Conservation (phyloP, 2,888 invertebrate species). For the Agelastica alni region DNA sequence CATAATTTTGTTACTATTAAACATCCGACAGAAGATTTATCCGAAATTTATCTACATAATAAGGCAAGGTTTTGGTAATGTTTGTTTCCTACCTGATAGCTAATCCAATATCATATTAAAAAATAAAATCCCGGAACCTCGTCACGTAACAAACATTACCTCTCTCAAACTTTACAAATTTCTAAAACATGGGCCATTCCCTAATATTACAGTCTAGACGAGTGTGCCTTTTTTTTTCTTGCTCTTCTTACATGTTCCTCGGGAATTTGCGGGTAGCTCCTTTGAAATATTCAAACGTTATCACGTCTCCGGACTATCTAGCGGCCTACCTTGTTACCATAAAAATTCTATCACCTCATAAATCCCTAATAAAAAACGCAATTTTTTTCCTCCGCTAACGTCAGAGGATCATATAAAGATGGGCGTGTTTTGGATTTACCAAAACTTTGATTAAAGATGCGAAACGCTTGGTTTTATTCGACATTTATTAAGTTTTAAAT, state of each 20-base stretch:
- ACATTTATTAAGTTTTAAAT: too few species aligned
- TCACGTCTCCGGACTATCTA: slow-evolving; percentile 26
- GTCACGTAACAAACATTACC: slow-evolving; percentile 22
- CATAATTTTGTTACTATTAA: too few species aligned
- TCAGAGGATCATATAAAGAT: slow-evolving; percentile 11
- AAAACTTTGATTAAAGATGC: slow-evolving; percentile 11
- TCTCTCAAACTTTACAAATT: slow-evolving; percentile 27
- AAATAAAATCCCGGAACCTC: slow-evolving; percentile 1
- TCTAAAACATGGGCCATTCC: slow-evolving; percentile 28
- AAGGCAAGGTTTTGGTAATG: too few species aligned
- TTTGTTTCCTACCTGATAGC: too few species aligned
- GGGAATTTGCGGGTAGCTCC: slow-evolving; percentile 16
- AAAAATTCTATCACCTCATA: slow-evolving; percentile 32
- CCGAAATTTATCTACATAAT: too few species aligned
- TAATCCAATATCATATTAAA: slow-evolving; percentile 7
- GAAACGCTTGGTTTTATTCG: too few species aligned
- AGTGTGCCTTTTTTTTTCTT: neutral
- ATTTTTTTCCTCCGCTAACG: slow-evolving; percentile 9
- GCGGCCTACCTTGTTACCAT: slow-evolving; percentile 30
- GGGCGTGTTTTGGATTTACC: slow-evolving; percentile 5
- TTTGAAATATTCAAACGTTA: slow-evolving; percentile 30
- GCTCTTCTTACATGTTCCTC: slow-evolving; percentile 5
- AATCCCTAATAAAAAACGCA: slow-evolving; percentile 28
- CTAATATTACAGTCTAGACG: slow-evolving; percentile 22
- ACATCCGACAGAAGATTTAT: too few species aligned